Conservation (phyloP, 2,888 invertebrate species). For the Arctia plantaginis region DNA sequence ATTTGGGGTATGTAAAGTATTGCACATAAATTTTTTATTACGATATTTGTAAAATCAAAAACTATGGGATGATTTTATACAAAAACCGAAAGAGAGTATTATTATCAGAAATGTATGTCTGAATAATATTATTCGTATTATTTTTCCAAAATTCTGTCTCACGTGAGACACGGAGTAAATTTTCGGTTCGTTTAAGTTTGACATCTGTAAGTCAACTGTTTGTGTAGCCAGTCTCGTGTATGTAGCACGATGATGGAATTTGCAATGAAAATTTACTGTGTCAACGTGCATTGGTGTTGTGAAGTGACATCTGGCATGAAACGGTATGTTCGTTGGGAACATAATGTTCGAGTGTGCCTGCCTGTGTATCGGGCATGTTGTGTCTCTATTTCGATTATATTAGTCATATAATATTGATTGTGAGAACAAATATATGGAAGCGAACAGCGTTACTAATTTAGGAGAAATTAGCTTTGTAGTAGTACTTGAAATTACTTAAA, state of each 20-base stretch:
- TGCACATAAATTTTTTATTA: no score
- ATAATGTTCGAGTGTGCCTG: conserved; percentile 36
- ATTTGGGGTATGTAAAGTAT: no score
- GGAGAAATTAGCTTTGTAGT: not conserved
- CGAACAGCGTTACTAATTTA: not conserved
- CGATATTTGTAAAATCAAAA: not conserved
- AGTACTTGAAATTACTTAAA: not conserved
- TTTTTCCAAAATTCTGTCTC: conserved; percentile 44
- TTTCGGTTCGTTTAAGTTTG: conserved; percentile 86
- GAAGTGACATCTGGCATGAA: conserved; percentile 72
- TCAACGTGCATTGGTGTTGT: conserved; percentile 78
- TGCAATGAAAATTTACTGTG: conserved; percentile 83
- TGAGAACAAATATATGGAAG: not conserved
- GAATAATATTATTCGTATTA: conserved; percentile 34
- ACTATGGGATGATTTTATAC: not conserved
- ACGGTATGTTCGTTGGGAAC: conserved; percentile 55
- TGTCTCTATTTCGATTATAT: conserved; percentile 28
- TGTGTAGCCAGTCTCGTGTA: conserved; percentile 72
- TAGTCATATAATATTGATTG: conserved; percentile 8
- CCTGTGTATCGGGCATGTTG: conserved; percentile 26
- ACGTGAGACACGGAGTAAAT: conserved; percentile 65
- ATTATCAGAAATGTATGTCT: not conserved
- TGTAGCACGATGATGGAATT: conserved; percentile 80
- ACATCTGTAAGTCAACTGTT: conserved; percentile 82
- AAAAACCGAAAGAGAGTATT: conserved; percentile 9